Evolutionary conservation across 2,797 vertebrate genomes (phyloP).

Genomic region (Tauraco hartlaubi): DNA sequence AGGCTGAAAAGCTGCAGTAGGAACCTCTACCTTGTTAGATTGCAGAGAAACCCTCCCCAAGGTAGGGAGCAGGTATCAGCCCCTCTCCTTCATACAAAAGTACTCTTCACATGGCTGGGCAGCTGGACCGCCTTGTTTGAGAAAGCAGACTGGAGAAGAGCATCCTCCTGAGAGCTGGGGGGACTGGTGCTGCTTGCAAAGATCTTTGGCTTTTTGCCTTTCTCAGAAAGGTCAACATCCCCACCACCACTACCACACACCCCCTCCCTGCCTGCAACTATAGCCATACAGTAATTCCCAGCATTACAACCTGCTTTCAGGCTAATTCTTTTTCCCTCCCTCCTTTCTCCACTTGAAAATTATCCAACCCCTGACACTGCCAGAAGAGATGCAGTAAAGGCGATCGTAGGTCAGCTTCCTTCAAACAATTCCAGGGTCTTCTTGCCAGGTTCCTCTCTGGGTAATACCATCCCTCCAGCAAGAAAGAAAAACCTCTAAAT

Average conservation of each 20-base stretch:
- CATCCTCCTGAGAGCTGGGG: not conserved
- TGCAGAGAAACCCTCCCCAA: not conserved
- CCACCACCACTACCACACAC: not conserved
- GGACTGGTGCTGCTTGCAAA: not conserved
- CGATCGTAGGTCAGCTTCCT: not conserved
- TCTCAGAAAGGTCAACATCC: not conserved
- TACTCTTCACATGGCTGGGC: not conserved
- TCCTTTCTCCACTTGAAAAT: not conserved
- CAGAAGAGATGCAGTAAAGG: slow-evolving; percentile 11
- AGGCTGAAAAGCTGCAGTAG: not conserved
- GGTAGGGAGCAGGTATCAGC: not conserved
- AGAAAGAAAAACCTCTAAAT: slow-evolving; percentile 47
- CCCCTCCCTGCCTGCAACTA: not conserved
- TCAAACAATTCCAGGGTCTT: slow-evolving; percentile 23
- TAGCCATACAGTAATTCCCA: not conserved
- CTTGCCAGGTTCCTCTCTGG: slow-evolving; percentile 30
- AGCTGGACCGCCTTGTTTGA: not conserved
- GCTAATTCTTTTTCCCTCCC: not conserved
- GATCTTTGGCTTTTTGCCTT: not conserved
- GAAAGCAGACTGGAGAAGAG: not conserved
- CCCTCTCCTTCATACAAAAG: not conserved
- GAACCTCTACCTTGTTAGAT: not conserved
- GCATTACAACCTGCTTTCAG: not conserved
- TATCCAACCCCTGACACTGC: not conserved
- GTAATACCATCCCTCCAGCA: not conserved